These are phyloP conservation scores for Rhodophaea formosa DNA, from an alignment of 2,888 invertebrate genomes.

Conservation along the genomic window DNA sequence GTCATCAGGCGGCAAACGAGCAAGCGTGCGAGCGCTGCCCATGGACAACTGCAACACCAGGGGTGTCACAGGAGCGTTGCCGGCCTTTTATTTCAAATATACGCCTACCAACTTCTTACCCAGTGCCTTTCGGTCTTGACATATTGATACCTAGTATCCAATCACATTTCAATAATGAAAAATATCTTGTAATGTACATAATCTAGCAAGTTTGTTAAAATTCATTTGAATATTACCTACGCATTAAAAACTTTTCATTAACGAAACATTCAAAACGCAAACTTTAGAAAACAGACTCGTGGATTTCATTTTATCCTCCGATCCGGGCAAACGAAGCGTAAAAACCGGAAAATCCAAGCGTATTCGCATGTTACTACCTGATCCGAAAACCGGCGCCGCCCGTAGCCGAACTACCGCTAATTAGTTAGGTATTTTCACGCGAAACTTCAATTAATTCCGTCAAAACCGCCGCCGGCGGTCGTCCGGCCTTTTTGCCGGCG, in stretches of 20 bases:
- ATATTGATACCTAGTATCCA: too few species aligned
- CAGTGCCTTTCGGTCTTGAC: too few species aligned
- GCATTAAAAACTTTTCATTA: not conserved
- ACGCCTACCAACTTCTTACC: too few species aligned
- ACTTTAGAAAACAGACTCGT: not conserved
- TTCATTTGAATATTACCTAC: too few species aligned
- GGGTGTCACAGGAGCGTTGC: too few species aligned
- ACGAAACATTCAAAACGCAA: not conserved
- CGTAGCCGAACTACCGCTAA: conserved; percentile 51
- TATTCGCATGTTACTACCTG: conserved; percentile 36
- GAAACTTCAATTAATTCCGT: conserved; percentile 69
- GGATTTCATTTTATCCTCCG: not conserved
- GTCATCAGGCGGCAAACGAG: too few species aligned
- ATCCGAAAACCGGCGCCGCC: conserved; percentile 28
- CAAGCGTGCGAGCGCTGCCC: too few species aligned
- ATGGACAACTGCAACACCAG: too few species aligned
- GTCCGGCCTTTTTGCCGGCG: conserved; percentile 39
- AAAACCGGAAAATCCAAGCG: conserved; percentile 35
- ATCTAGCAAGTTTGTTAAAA: too few species aligned
- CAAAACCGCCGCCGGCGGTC: conserved; percentile 50
- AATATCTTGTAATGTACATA: too few species aligned
- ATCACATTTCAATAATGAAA: too few species aligned
- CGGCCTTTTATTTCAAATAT: too few species aligned
- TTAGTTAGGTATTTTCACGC: conserved; percentile 65
- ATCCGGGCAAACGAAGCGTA: conserved; percentile 24